Evolutionary conservation across 2,888 invertebrate genomes (phyloP).

Genomic region (Pachydiplax longipennis): DNA sequence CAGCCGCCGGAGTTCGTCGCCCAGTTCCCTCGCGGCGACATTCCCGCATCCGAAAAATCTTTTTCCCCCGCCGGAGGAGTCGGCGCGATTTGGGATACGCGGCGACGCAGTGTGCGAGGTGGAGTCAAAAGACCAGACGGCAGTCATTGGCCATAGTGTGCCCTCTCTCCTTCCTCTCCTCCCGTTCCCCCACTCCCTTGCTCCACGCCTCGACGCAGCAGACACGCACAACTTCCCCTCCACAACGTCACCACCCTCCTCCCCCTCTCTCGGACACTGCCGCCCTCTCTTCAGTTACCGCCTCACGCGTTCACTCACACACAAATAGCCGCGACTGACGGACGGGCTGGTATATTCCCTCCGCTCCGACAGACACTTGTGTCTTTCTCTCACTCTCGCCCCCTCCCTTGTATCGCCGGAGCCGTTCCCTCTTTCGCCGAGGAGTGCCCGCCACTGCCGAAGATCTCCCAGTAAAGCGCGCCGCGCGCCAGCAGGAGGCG

Average conservation of each 20-base stretch:
- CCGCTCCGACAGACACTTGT: not conserved
- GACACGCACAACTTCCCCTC: conserved; percentile 16
- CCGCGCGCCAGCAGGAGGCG: not conserved
- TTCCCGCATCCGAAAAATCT: not conserved
- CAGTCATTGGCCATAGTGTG: conserved; percentile 43
- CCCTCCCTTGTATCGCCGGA: not conserved
- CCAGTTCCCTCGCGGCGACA: not conserved
- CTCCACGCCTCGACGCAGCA: conserved; percentile 16
- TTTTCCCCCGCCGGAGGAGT: not conserved
- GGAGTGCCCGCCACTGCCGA: not conserved
- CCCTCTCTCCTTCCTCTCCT: not conserved
- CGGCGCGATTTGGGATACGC: conserved; percentile 26
- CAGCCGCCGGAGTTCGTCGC: not conserved
- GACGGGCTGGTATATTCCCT: not conserved
- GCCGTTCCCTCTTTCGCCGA: not conserved
- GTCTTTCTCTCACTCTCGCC: not conserved
- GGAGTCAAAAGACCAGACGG: not conserved
- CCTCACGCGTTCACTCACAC: conserved; percentile 41
- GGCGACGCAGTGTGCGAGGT: conserved; percentile 12
- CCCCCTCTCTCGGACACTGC: conserved; percentile 7
- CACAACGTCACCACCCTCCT: not conserved
- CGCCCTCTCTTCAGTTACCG: not conserved
- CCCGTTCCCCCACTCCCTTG: not conserved
- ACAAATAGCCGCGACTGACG: conserved; percentile 20
- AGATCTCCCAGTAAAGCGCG: not conserved